Evolutionary conservation across 2,888 invertebrate species (phyloP), one percentile per base, ranked within the genome.

Genomic region (Saturnia pavonia): DNA sequence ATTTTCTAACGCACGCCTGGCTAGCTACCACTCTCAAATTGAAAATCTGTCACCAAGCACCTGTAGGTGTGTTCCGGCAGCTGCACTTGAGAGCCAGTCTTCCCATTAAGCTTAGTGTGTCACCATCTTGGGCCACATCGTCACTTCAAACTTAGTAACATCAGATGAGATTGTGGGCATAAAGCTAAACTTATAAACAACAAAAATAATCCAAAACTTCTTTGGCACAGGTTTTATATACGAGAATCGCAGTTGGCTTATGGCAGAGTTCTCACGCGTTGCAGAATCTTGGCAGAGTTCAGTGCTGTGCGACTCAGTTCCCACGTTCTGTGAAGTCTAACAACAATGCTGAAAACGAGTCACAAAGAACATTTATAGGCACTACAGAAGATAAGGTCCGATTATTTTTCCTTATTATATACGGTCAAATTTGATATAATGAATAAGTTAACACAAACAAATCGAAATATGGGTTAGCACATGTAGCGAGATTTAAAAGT

Each of bases 221-320:
- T 69, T 73, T 72, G 51, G 72, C 22, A 1, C 86, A 96, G 96
- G 94, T 97, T 60, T 92, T 98, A 51, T 98, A 98, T 86, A 96
- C 97, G 51, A 95, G 96, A 80, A 98, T 98, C 71, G 98, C 97
- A 4, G 95, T 97, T 40, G 96, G 97, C 0, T 90, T 98, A 57
- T 98, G 98, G 98, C 96, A 95, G 90, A 97, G 97, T 79, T 96
- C 96, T 0, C 94, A 95, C 71, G 95, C 96, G 1, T 88, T 96
- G 54, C 95, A 96, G 75, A 88, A 91, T 71, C 73, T 92, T 71
- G 91, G 90, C 4, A 84, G 90, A 8, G 88, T 83, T 42, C 91
- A 91, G 75, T 93, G 94, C 80, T 92, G 92, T 74, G 88, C 86
- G 1, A 79, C 90, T 27, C 91, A 92, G 72, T 89, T 89, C 70